Evolutionary conservation across 2,113 vertebrate genomes (phyloP).

Genomic region (Reinhardtius hippoglossoides): DNA sequence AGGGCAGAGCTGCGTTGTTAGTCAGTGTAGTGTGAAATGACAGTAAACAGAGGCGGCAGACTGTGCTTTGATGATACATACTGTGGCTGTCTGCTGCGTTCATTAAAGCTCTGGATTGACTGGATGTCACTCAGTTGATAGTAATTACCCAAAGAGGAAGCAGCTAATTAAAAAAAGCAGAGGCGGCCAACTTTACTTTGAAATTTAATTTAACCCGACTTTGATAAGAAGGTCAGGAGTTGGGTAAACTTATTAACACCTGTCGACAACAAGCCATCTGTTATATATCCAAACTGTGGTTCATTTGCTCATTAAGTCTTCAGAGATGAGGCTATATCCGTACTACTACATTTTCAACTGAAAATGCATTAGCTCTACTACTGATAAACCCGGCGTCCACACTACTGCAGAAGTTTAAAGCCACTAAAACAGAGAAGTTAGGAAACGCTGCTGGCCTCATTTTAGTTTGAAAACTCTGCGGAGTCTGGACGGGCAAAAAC

Average conservation of each 20-base stretch:
- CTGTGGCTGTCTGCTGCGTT: conserved; percentile 43
- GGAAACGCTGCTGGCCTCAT: no score
- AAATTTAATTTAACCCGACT: conserved; percentile 48
- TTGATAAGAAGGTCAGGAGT: conserved; percentile 29
- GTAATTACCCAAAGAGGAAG: conserved; percentile 57
- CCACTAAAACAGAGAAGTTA: no score
- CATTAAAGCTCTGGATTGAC: conserved; percentile 47
- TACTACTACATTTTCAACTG: no score
- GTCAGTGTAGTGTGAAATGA: conserved; percentile 57
- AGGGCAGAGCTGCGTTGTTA: conserved; percentile 48
- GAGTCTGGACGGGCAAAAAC: no score
- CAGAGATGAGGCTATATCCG: neutral
- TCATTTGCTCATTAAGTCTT: neutral
- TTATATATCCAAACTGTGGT: neutral
- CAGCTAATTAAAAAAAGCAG: conserved; percentile 59
- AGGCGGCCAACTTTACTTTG: conserved; percentile 27
- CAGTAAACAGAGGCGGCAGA: conserved; percentile 53
- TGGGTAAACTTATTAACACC: conserved; percentile 13
- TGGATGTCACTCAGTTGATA: conserved; percentile 39
- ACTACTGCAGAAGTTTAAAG: no score
- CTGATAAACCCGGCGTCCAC: no score
- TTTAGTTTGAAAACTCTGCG: no score
- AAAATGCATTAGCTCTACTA: no score
- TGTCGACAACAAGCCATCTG: neutral
- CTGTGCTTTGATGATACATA: conserved; percentile 66